These are phyloP conservation scores for Dromius quadrimaculatus DNA, from an alignment of 2,888 invertebrate genomes.

Conservation along the genomic window DNA sequence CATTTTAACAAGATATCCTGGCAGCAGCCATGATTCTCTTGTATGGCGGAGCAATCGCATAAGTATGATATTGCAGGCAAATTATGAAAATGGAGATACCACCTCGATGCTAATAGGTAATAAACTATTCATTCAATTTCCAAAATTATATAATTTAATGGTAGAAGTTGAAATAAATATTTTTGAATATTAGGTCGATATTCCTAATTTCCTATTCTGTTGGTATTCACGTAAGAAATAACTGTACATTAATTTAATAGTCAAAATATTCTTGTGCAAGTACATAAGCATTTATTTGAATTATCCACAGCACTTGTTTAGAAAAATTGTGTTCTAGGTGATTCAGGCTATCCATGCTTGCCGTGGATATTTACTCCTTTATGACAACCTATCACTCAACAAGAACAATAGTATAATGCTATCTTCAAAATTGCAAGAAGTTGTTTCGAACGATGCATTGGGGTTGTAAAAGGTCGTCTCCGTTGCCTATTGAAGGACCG, in stretches of 20 bases:
- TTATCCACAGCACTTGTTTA: too few species aligned
- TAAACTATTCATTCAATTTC: too few species aligned
- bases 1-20: conserved; percentile 6
- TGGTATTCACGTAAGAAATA: too few species aligned
- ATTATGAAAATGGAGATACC: conserved; percentile 31
- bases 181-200: neutral
- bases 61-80: conserved; percentile 4
- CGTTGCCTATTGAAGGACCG: conserved; percentile 29
- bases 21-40: conserved; percentile 21
- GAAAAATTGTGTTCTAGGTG: conserved; percentile 48
- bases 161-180: neutral
- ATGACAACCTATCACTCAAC: conserved; percentile 51
- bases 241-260: neutral
- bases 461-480: conserved; percentile 55
- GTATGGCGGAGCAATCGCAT: conserved; percentile 19
- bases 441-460: conserved; percentile 53
- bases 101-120: conserved; percentile 17
- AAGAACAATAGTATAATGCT: conserved; percentile 54
- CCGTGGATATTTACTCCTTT: conserved; percentile 54
- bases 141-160: neutral
- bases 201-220: neutral
- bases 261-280: neutral
- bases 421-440: conserved; percentile 52
- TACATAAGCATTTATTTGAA: neutral
- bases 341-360: conserved; percentile 54